Evolutionary conservation across 2,888 invertebrate species (phyloP).

Genomic region (Cephus pygmeus): DNA sequence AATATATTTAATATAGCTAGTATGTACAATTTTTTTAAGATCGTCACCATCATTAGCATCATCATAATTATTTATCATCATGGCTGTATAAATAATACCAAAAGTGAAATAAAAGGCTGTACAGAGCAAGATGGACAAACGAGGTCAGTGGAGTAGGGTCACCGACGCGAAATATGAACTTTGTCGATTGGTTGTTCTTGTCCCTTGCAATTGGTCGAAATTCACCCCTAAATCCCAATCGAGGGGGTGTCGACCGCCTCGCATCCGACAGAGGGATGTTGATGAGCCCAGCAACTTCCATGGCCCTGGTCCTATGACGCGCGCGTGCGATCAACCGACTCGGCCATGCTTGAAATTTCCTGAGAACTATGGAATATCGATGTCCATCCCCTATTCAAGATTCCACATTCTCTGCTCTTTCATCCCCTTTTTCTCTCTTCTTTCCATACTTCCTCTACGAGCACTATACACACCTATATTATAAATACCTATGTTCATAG

Average conservation of each 20-base stretch:
- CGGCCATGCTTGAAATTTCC: conserved; percentile 56
- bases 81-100: not conserved
- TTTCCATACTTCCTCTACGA: not conserved
- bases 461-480: not conserved
- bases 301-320: conserved; percentile 39
- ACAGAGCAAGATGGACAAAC: conserved; percentile 29
- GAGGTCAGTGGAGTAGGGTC: conserved; percentile 46
- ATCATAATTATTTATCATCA: not conserved
- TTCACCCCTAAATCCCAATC: not conserved
- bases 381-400: not conserved
- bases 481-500: not conserved
- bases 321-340: conserved; percentile 54
- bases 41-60: not conserved
- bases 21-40: not conserved
- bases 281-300: conserved; percentile 29
- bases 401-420: not conserved
- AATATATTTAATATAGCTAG: not conserved
- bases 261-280: conserved; percentile 5
- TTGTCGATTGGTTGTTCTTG: conserved; percentile 52
- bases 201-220: conserved; percentile 49
- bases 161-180: conserved; percentile 37
- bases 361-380: conserved; percentile 47
- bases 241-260: not conserved
- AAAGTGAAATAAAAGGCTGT: not conserved
- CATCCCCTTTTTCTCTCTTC: not conserved